A percentile compares a stretch with the other conserved stretches of the same genome.
phyloP scores from a whole-genome alignment of 2,797 vertebrate species.

The Sandelia bainsii region DNA sequence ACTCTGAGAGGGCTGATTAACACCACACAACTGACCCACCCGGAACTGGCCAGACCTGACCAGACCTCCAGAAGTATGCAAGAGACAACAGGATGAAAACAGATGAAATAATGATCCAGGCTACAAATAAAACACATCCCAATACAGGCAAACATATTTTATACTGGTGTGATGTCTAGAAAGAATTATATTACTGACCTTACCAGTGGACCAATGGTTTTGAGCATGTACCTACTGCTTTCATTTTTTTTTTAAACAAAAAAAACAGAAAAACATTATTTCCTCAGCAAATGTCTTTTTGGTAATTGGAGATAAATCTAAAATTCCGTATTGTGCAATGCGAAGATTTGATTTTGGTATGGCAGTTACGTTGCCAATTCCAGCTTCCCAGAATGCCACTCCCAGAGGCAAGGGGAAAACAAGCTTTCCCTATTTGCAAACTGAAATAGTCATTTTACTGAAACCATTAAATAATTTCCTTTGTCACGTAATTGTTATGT shows the following conservation, averaged over 20 bases:
- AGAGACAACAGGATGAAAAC: conserved; percentile 46
- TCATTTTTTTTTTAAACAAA: conserved; percentile 8
- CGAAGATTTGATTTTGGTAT: conserved; percentile 15
- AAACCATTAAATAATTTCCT: conserved; percentile 26
- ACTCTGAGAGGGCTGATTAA: conserved; percentile 75
- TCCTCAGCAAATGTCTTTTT: conserved; percentile 18
- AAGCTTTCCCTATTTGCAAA: conserved; percentile 20
- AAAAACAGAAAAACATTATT: not conserved
- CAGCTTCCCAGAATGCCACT: conserved; percentile 39
- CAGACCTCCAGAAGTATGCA: conserved; percentile 62
- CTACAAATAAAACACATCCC: conserved; percentile 42
- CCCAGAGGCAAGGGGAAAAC: conserved; percentile 20
- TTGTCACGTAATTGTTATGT: conserved; percentile 14
- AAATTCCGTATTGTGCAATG: conserved; percentile 41
- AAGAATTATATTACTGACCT: conserved; percentile 20
- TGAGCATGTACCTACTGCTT: not conserved
- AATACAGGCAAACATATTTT: conserved; percentile 14
- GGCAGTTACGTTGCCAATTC: conserved; percentile 20
- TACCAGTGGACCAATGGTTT: not conserved
- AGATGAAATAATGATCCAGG: conserved; percentile 26
- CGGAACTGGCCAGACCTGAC: conserved; percentile 64
- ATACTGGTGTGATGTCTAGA: conserved; percentile 41
- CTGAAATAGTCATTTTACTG: conserved; percentile 11
- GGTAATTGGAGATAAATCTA: conserved; percentile 19
- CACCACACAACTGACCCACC: conserved; percentile 64